phyloP scores from a whole-genome alignment of 2,888 invertebrate genomes.

The Ophion costatus region DNA sequence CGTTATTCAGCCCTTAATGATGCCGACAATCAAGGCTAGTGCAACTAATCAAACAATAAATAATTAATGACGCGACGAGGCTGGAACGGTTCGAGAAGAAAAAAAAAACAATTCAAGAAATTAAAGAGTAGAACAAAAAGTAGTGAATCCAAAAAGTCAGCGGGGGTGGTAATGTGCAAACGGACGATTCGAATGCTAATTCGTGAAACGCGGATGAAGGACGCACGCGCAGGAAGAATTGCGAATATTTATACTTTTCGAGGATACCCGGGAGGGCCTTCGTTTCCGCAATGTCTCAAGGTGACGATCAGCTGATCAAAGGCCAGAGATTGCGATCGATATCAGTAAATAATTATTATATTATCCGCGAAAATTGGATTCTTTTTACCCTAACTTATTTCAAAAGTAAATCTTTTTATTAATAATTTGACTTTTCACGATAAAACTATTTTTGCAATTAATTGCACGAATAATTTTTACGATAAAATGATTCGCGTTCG shows the following conservation, averaged over 20 bases:
- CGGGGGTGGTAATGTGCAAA: slow-evolving; percentile 2
- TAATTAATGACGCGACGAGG: slow-evolving; percentile 69
- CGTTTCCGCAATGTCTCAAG: too few relatives aligned
- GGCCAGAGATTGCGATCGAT: too few relatives aligned
- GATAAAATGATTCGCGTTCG: too few relatives aligned
- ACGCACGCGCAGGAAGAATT: slow-evolving; percentile 29
- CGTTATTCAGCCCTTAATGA: slow-evolving; percentile 80
- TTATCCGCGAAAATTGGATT: too few relatives aligned
- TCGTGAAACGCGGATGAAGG: slow-evolving; percentile 36
- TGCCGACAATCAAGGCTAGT: slow-evolving; percentile 84
- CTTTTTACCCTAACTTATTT: too few relatives aligned
- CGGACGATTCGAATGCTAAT: slow-evolving; percentile 26
- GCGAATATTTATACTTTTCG: slow-evolving; percentile 39
- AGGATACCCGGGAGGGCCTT: neutral
- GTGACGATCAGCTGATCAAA: too few relatives aligned
- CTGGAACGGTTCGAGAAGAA: slow-evolving; percentile 6
- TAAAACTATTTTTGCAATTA: too few relatives aligned
- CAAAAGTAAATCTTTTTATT: too few relatives aligned
- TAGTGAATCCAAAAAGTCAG: neutral
- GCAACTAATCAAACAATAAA: slow-evolving; percentile 83
- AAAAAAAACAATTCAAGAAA: slow-evolving; percentile 16
- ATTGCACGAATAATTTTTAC: too few relatives aligned
- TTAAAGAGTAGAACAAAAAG: neutral
- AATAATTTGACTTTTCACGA: too few relatives aligned
- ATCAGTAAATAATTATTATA: too few relatives aligned